These are phyloP conservation scores for Perizoma flavofasciatum DNA, from an alignment of 2,888 invertebrate species.

Conservation along the genomic window DNA sequence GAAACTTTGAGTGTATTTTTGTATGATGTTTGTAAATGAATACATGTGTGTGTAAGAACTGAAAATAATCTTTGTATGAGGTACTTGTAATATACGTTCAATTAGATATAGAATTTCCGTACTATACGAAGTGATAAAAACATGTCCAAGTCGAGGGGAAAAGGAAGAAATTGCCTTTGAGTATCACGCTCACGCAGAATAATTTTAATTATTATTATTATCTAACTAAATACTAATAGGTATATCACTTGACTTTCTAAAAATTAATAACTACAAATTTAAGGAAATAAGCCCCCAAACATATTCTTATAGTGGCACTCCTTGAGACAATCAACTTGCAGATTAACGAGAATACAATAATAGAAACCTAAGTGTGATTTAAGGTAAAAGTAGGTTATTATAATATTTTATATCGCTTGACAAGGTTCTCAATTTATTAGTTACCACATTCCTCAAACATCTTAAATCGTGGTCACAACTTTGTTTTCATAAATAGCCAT, in stretches of 20 bases:
- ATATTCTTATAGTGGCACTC: constrained; percentile 44
- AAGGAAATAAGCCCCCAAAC: constrained; percentile 12
- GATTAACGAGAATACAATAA: constrained; percentile 29
- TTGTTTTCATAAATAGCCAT: neutral
- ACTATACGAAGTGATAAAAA: constrained; percentile 22
- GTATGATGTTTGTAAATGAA: constrained; percentile 60
- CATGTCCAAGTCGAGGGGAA: constrained; percentile 19
- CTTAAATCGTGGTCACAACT: neutral
- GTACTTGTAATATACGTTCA: constrained; percentile 28
- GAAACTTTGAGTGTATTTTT: constrained; percentile 59
- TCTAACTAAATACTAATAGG: neutral
- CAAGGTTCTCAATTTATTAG: constrained; percentile 7
- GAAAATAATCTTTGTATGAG: constrained; percentile 23
- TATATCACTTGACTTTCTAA: too few relatives aligned
- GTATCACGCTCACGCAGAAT: constrained; percentile 17
- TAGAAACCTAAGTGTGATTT: constrained; percentile 42
- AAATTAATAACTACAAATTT: too few relatives aligned
- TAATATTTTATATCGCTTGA: constrained; percentile 19
- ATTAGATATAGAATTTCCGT: constrained; percentile 29
- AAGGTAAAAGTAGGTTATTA: constrained; percentile 15
- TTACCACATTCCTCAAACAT: neutral
- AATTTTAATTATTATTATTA: constrained; percentile 1
- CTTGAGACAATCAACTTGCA: constrained; percentile 64
- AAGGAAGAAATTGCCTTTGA: constrained; percentile 15
- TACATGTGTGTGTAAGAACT: constrained; percentile 30